phyloP scores from a whole-genome alignment of 2,797 vertebrate genomes.

The Acropternis orthonyx region DNA sequence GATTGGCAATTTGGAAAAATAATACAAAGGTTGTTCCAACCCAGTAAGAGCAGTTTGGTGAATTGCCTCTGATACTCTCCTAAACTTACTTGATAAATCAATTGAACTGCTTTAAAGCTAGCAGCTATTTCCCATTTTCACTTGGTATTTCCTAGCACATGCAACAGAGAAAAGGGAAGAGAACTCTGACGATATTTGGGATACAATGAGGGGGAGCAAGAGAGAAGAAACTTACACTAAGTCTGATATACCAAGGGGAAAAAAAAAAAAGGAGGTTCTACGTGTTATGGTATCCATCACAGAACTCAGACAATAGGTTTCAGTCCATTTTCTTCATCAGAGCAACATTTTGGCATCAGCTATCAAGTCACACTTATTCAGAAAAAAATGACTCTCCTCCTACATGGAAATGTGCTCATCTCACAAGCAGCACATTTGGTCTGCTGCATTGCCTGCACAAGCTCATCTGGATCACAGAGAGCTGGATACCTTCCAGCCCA shows the following conservation, averaged over 20 bases:
- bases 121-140: background rate
- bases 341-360: background rate
- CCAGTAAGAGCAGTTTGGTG: background rate
- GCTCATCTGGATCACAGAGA: background rate
- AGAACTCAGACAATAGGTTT: background rate
- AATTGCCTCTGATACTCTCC: background rate
- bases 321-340: background rate
- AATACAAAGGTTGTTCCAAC: background rate
- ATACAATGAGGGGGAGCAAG: background rate
- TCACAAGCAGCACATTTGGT: background rate
- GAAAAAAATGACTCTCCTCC: background rate
- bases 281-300: background rate
- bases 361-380: background rate
- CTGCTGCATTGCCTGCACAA: background rate
- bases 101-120: background rate
- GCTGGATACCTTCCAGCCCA: background rate
- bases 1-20: background rate
- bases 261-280: background rate
- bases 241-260: background rate
- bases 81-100: background rate
- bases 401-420: background rate
- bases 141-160: background rate
- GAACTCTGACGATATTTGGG: background rate
- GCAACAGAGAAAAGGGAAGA: background rate
- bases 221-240: background rate